Conservation (phyloP, 23 tunicate species). For the Ciona savignyi region DNA sequence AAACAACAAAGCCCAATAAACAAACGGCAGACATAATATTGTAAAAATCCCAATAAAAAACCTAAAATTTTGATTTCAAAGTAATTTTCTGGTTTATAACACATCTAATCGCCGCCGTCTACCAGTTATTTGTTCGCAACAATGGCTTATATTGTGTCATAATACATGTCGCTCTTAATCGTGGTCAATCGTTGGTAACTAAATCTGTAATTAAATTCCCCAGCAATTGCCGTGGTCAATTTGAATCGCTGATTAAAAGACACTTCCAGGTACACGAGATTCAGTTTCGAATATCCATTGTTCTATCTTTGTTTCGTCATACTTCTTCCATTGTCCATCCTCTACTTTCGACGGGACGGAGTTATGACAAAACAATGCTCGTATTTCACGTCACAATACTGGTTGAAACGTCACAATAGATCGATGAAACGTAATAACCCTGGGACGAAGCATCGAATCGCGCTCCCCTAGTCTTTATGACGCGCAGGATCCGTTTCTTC, state of each 20-base stretch:
- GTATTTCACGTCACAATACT: background rate
- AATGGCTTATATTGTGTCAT: too few relatives aligned
- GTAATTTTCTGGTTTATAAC: too few relatives aligned
- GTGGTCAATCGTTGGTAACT: too few relatives aligned
- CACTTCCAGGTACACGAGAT: background rate
- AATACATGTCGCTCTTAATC: too few relatives aligned
- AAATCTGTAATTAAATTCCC: too few relatives aligned
- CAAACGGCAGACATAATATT: too few relatives aligned
- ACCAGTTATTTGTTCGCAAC: too few relatives aligned
- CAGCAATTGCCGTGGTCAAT: background rate
- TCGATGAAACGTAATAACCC: constrained; percentile 24
- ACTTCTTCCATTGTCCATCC: too few relatives aligned
- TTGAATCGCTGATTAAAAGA: background rate
- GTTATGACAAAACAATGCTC: background rate
- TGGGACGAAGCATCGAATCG: constrained; percentile 13
- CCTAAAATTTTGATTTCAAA: too few relatives aligned
- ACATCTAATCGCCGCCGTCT: too few relatives aligned
- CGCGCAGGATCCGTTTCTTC: background rate
- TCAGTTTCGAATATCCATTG: background rate
- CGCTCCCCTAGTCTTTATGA: constrained; percentile 27
- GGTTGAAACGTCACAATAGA: constrained; percentile 9
- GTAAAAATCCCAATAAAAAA: too few relatives aligned
- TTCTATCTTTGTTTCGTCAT: background rate
- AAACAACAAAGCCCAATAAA: too few relatives aligned
- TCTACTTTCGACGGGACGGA: background rate